Evolutionary conservation across 2,113 vertebrate genomes (phyloP).

Genomic region (Hassar affinis): DNA sequence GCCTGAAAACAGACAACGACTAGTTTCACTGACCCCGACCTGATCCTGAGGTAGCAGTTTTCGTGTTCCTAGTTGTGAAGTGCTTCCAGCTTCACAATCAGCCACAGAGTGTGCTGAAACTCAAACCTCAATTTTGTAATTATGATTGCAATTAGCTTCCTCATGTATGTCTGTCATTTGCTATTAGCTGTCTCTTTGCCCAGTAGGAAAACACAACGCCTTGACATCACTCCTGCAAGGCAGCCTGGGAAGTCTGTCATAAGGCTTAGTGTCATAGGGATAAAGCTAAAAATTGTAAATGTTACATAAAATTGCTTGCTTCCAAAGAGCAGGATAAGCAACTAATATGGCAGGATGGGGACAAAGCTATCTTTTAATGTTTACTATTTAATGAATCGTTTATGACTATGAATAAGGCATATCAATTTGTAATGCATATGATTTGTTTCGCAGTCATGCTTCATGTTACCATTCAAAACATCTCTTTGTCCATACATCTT

Average conservation of each 20-base stretch:
- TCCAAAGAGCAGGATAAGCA: neutral
- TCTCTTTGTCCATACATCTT: neutral
- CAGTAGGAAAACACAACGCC: neutral
- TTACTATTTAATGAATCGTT: neutral
- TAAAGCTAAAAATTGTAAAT: neutral
- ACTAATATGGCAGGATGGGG: neutral
- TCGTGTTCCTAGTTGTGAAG: conserved; percentile 14
- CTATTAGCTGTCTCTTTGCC: neutral
- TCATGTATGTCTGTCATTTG: conserved; percentile 14
- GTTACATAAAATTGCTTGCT: neutral
- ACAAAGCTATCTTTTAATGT: neutral
- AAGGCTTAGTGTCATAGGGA: neutral
- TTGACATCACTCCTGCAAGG: neutral
- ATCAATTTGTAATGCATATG: neutral
- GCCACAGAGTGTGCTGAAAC: conserved; percentile 10
- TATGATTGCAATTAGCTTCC: conserved; percentile 13
- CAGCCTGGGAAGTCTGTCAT: conserved; percentile 42
- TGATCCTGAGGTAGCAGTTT: conserved; percentile 20
- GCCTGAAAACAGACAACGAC: neutral
- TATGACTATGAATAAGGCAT: neutral
- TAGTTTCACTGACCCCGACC: neutral
- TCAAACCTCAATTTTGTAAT: conserved; percentile 16
- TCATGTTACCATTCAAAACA: neutral
- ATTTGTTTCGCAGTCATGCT: neutral
- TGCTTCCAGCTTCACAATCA: neutral